Conservation (phyloP, 2,797 vertebrate species). For the Rhinoraja longicauda region DNA sequence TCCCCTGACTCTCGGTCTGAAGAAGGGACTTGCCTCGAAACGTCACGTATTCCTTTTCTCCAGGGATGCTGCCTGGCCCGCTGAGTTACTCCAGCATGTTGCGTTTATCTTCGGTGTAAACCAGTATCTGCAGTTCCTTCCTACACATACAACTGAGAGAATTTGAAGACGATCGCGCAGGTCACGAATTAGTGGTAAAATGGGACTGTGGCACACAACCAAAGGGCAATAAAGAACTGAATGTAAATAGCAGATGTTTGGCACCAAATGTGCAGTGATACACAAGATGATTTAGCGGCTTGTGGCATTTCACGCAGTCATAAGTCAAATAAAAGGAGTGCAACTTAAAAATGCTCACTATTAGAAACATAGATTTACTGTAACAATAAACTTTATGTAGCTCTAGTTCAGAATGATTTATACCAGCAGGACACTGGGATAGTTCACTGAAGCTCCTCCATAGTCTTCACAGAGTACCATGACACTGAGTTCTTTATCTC, state of each 20-base stretch:
- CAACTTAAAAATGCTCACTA: constrained; percentile 34
- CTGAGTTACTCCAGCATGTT: too few species aligned
- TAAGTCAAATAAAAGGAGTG: constrained; percentile 32
- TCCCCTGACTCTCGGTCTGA: too few species aligned
- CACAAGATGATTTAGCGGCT: constrained; percentile 30
- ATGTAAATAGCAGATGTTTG: constrained; percentile 33
- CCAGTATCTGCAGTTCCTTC: too few species aligned
- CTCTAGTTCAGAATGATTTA: constrained; percentile 17
- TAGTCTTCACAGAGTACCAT: not conserved
- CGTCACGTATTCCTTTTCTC: too few species aligned
- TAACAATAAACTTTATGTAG: constrained; percentile 32
- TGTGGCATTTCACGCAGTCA: constrained; percentile 28
- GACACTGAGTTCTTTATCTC: constrained; percentile 8
- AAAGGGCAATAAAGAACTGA: not conserved
- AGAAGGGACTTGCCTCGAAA: too few species aligned
- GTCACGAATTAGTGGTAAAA: not conserved
- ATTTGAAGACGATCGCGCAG: not conserved
- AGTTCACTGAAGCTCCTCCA: not conserved
- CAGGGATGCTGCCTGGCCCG: too few species aligned
- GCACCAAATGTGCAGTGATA: constrained; percentile 7
- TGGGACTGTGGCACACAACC: not conserved
- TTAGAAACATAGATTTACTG: constrained; percentile 29
- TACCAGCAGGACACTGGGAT: not conserved
- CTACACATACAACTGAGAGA: not conserved
- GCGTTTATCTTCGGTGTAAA: too few species aligned